Evolutionary conservation across 2,888 invertebrate species (phyloP), one percentile per base, ranked within the genome.

Genomic region (Sepiola atlantica): DNA sequence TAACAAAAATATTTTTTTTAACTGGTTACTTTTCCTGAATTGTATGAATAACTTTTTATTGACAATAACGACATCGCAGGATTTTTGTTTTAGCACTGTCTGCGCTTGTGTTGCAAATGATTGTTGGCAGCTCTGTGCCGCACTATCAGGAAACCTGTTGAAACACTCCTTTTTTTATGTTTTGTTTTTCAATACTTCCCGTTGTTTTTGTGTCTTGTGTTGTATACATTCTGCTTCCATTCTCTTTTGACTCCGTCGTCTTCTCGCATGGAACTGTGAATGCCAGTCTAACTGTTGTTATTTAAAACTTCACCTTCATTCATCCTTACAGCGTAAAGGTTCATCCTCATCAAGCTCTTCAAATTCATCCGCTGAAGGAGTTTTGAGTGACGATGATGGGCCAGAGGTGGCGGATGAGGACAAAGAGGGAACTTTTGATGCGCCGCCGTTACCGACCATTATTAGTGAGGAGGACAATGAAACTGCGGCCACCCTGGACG

Each of bases 291-390:
- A n/a, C n/a, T 77, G n/a, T 77, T 77, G n/a, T 77, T 77, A 77
- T 77, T 77, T 45, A 45, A 45, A 45, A 45, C 90, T 90, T 90
- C 45, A n/a, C 92, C 45, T 55, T 54, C 55, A 45, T 54, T 92
- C 93, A 55, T 93, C 55, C 57, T 93, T 93, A 93, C 93, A 93
- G 93, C 93, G 93, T n/a, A 93, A 55, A 35, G 93, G 57, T 35
- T 93, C 93, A 61, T 57, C 93, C 21, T 93, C 93, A 55, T 93
- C 93, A 55, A 35, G 21, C 14, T 93, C 93, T 24, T 93, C 93
- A 55, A 28, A 92, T 35, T 54, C 92, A 45, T 54, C 92, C 4
- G 92, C 45, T 45, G 92, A 92, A 35, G 92, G 55, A 45, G n/a
- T 45, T 35, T 45, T 54, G 92, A 35, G 91, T 24, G 12, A 92